Evolutionary conservation across 2,888 invertebrate species (phyloP).

Genomic region (Agrochola lychnidis): DNA sequence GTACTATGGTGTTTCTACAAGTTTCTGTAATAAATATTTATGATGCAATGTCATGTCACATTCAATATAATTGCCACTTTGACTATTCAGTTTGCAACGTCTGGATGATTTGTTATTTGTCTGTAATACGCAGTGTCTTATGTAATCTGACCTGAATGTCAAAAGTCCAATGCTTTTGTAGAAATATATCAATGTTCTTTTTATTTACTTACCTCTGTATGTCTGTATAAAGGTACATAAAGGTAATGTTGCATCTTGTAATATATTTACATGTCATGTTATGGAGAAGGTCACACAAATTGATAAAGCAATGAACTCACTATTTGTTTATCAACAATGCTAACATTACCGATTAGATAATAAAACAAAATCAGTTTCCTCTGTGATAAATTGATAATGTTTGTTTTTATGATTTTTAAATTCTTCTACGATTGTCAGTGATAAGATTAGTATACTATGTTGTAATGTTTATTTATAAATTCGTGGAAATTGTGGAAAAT

Average conservation of each 20-base stretch:
- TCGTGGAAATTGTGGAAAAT: slow-evolving; percentile 35
- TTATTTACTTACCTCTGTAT: not conserved
- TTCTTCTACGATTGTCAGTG: slow-evolving; percentile 32
- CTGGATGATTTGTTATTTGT: slow-evolving; percentile 4
- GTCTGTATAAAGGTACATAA: not conserved
- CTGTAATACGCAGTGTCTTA: not conserved
- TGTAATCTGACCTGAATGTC: slow-evolving; percentile 40
- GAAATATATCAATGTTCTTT: not conserved
- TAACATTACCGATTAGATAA: slow-evolving; percentile 55
- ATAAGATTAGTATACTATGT: slow-evolving; percentile 52
- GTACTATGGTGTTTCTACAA: not conserved
- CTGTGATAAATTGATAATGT: slow-evolving; percentile 36
- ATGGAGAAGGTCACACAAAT: slow-evolving; percentile 58
- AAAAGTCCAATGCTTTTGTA: slow-evolving; percentile 28
- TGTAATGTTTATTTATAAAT: slow-evolving; percentile 47
- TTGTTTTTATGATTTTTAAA: slow-evolving; percentile 36
- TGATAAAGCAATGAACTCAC: slow-evolving; percentile 63
- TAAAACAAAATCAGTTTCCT: slow-evolving; percentile 53
- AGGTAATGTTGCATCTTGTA: slow-evolving; percentile 25
- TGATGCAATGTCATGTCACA: slow-evolving; percentile 1
- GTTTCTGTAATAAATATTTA: slow-evolving; percentile 1
- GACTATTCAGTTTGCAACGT: slow-evolving; percentile 18
- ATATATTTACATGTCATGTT: slow-evolving; percentile 23
- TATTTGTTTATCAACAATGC: slow-evolving; percentile 61
- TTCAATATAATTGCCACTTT: slow-evolving; percentile 8